Conservation (phyloP, 2,888 invertebrate genomes). For the Platycnemis pennipes region DNA sequence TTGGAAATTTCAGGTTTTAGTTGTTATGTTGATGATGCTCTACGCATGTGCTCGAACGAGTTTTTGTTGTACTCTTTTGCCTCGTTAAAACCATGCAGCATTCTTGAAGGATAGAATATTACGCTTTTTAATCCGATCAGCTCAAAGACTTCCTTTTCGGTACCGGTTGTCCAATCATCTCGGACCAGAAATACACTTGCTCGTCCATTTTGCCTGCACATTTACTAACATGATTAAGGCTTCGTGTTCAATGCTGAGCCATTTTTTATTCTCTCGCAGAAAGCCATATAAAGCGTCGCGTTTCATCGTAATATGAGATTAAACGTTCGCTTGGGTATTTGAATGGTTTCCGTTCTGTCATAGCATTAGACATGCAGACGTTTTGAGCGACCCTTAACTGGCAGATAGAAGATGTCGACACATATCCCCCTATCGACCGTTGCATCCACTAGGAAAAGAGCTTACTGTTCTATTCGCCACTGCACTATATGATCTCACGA, state of each 20-base stretch:
- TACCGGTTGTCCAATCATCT: constrained; percentile 35
- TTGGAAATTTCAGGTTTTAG: too few species aligned
- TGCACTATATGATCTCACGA: too few species aligned
- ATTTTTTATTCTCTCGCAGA: constrained; percentile 11
- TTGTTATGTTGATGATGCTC: too few species aligned
- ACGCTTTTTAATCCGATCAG: neutral
- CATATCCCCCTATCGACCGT: neutral
- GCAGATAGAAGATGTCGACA: neutral
- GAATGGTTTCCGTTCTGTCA: constrained; percentile 54
- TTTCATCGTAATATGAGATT: constrained; percentile 63
- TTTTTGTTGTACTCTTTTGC: too few species aligned
- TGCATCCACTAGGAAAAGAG: neutral
- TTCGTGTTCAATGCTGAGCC: constrained; percentile 41
- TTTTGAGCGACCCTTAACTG: neutral
- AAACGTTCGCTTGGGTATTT: constrained; percentile 53
- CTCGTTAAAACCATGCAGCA: neutral
- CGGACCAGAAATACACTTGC: constrained; percentile 28
- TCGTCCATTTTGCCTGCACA: constrained; percentile 26
- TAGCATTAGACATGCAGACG: constrained; percentile 37
- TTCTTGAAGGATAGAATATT: neutral
- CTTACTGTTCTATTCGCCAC: neutral
- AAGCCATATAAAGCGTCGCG: constrained; percentile 53
- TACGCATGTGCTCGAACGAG: too few species aligned
- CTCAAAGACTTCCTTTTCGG: constrained; percentile 11
- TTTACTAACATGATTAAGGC: constrained; percentile 51